These are phyloP conservation scores for Apocrypta bakeri DNA, from an alignment of 1,140 invertebrate species.

Conservation along the genomic window DNA sequence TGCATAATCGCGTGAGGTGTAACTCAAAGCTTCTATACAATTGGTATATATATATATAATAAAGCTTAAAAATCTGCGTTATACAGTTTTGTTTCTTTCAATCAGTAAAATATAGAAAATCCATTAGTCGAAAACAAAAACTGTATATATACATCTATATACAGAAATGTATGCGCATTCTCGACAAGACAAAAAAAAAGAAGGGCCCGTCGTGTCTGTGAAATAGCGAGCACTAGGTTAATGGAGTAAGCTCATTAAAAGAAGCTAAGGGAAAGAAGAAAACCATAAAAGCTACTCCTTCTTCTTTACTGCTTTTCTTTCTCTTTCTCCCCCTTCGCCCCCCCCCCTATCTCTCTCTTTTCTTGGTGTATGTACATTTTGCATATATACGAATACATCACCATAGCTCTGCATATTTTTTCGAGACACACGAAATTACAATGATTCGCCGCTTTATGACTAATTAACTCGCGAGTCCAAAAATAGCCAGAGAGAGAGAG, in stretches of 20 bases:
- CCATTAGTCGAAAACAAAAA: background rate
- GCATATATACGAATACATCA: background rate
- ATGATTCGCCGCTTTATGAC: constrained; percentile 26
- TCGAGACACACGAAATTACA: constrained; percentile 5
- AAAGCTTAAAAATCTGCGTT: no score
- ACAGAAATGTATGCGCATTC: background rate
- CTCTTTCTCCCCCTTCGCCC: background rate
- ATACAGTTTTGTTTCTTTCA: background rate
- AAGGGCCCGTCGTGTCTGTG: background rate
- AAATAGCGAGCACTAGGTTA: constrained; percentile 32
- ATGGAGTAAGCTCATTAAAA: constrained; percentile 8
- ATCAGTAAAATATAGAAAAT: background rate
- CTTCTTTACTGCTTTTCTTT: background rate
- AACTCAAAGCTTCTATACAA: no score
- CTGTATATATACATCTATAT: no score
- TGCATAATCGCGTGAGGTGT: no score
- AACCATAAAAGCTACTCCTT: background rate
- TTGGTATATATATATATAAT: no score
- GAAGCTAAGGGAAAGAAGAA: background rate
- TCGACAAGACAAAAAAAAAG: background rate
- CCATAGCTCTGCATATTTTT: no score
- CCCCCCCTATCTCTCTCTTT: background rate
- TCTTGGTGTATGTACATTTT: background rate
- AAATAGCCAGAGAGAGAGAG: background rate
- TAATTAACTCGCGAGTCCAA: constrained; percentile 27